A percentile compares a stretch with the other conserved stretches of the same genome.
phyloP scores from a whole-genome alignment of 2,888 invertebrate species.

The Lasioglossum pauxillum region DNA sequence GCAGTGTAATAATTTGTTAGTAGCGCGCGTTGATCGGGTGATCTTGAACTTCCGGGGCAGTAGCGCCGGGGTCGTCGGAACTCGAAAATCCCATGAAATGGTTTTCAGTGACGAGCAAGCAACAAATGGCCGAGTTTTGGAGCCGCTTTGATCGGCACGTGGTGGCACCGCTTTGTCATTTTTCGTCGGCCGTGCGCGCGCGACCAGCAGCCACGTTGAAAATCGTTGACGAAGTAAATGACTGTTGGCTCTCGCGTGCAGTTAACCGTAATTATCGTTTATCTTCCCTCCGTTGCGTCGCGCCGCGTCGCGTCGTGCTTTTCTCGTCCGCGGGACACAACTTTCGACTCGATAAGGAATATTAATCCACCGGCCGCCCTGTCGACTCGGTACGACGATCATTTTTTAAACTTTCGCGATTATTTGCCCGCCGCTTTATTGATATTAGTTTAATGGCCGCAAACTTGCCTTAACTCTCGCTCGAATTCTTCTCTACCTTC shows the following conservation, averaged over 20 bases:
- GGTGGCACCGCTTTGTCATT: background rate
- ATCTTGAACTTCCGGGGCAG: conserved; percentile 16
- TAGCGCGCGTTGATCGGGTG: background rate
- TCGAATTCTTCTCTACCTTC: conserved; percentile 23
- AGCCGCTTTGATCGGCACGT: background rate
- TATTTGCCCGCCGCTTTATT: conserved; percentile 49
- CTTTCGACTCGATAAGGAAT: conserved; percentile 49
- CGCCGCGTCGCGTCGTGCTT: background rate
- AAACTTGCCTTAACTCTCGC: conserved; percentile 44
- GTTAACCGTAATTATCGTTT: conserved; percentile 56
- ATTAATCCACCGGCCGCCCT: conserved; percentile 34
- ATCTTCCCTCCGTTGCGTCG: conserved; percentile 37
- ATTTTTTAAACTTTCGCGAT: conserved; percentile 50
- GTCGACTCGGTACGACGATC: conserved; percentile 4
- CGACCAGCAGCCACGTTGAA: background rate
- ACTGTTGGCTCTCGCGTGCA: conserved; percentile 38
- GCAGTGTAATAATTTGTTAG: background rate
- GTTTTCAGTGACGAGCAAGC: conserved; percentile 9
- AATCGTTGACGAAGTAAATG: conserved; percentile 49
- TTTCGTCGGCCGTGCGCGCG: background rate
- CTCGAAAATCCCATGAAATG: conserved; percentile 6
- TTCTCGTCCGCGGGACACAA: conserved; percentile 30
- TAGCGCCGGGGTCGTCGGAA: background rate
- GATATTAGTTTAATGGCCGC: conserved; percentile 52
- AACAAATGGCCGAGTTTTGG: conserved; percentile 36